Evolutionary conservation across 2,797 vertebrate species (phyloP).

Genomic region (Lepilemur ruficaudatus): DNA sequence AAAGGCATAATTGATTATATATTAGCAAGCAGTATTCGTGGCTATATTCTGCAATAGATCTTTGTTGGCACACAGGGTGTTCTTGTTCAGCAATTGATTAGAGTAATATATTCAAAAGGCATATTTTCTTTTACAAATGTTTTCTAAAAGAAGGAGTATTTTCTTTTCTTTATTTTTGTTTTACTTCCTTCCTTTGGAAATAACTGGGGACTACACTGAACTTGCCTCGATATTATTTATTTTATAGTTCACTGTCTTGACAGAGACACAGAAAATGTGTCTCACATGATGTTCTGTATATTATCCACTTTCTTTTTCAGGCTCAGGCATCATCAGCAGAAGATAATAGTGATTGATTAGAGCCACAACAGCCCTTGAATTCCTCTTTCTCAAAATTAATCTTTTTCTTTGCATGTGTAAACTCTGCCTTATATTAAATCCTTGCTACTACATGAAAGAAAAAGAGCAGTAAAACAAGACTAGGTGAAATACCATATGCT

Average conservation of each 20-base stretch:
- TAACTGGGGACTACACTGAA: neutral
- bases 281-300: neutral
- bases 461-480: neutral
- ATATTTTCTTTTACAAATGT: neutral
- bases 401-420: constrained; percentile 16
- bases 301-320: constrained; percentile 38
- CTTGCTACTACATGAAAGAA: neutral
- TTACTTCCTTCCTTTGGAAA: constrained; percentile 11
- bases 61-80: neutral
- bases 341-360: constrained; percentile 50
- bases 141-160: constrained; percentile 31
- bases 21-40: neutral
- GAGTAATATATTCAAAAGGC: neutral
- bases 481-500: neutral
- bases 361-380: constrained; percentile 16
- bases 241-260: constrained; percentile 48
- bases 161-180: neutral
- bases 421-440: neutral
- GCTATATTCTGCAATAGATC: neutral
- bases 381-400: constrained; percentile 67
- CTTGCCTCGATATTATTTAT: neutral
- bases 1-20: neutral
- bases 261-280: constrained; percentile 18
- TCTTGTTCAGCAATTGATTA: neutral
- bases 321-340: constrained; percentile 44